Base-by-base conservation (phyloP, 2,888 invertebrate genomes). In the Pseudococcus viburni region DNA sequence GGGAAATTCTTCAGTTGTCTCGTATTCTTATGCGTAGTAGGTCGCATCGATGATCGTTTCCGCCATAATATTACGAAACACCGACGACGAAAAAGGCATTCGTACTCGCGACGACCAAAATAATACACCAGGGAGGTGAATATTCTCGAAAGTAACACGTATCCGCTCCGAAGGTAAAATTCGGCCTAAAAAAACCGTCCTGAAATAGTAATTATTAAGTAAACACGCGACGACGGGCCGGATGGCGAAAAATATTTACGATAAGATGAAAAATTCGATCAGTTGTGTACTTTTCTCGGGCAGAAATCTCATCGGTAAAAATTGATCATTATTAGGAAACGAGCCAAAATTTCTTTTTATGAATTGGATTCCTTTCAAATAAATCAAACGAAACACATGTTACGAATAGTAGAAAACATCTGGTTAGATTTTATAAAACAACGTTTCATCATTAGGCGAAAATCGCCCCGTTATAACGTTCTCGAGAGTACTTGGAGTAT, bases 311-410 rank as follows among this genome's bases (percentile, higher is more conserved):
- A 86, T 46, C 26, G 46, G 86, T 73, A 73, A 86, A 73, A 86
- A 86, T 86, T 86, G 59, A 59, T 77, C 73, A 73, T 73, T 86
- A 86, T 86, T 77, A 86, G 73, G 86, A 86, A 48, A 46, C 68
- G n/a, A 68, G 86, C 86, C 86, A 86, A 86, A 22, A 73, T 46
- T 86, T 77, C 86, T 42, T 77, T 86, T 86, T 86, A 86, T 86
- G 86, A 86, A 86, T 86, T 86, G 86, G 86, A 86, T 86, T 86
- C 77, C 86, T 68, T 86, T 86, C 86, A 86, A 86, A 73, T 42
- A 73, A 86, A 86, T 83, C 80, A 83, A 83, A 83, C 80, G 46
- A 83, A 83, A 83, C 80, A 83, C 33, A 83, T 83, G 80, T 83
- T 83, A 15, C 17, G 46, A 83, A 83, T 19, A 83, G 42, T 83